Evolutionary conservation across 2,888 invertebrate species (phyloP).

Genomic region (Lepidocyrtoides sp.): DNA sequence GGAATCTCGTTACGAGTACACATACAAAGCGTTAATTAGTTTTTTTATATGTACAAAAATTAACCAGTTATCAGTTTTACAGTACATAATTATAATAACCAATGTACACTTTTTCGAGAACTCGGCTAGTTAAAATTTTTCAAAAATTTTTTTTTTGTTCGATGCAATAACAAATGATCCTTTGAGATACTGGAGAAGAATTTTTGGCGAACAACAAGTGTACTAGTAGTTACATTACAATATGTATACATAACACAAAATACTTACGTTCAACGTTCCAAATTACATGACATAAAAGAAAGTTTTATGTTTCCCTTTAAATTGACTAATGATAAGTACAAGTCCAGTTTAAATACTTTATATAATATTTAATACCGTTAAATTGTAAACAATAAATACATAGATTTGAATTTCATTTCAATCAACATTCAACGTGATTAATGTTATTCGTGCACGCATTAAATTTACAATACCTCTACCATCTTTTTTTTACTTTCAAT

Average conservation of each 20-base stretch:
- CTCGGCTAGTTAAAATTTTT: background rate
- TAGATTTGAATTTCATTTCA: background rate
- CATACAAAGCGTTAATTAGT: conserved; percentile 44
- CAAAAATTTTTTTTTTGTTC: conserved; percentile 18
- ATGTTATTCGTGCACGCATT: conserved; percentile 27
- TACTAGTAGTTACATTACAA: too few relatives aligned
- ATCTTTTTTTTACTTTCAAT: background rate
- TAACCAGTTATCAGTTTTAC: background rate
- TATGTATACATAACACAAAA: background rate
- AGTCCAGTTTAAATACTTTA: conserved; percentile 13
- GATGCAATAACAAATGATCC: background rate
- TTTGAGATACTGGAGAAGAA: background rate
- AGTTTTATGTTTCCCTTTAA: conserved; percentile 34
- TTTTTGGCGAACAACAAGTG: background rate
- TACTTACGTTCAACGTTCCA: conserved; percentile 7
- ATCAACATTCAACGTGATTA: conserved; percentile 44
- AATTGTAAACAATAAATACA: conserved; percentile 11
- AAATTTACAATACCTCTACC: background rate
- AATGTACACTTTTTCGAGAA: background rate
- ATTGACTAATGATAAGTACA: conserved; percentile 21
- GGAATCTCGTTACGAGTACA: conserved; percentile 35
- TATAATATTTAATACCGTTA: conserved; percentile 17
- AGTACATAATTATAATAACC: background rate
- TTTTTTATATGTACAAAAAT: conserved; percentile 39
- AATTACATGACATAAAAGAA: conserved; percentile 26